Evolutionary conservation across 2,113 vertebrate species (phyloP).

Genomic region (Petaurus breviceps): DNA sequence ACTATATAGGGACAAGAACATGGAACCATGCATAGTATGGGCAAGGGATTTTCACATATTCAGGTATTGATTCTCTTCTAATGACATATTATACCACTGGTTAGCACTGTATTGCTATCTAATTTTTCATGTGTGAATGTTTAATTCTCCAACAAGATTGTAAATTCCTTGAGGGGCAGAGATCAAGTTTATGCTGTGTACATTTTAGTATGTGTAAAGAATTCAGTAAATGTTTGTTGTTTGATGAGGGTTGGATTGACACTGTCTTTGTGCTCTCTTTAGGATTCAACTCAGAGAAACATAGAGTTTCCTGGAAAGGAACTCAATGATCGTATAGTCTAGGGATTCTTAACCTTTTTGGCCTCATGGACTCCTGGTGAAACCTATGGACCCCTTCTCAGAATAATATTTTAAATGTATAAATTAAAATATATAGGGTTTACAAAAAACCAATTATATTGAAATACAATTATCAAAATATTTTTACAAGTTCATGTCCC

Average conservation of each 20-base stretch:
- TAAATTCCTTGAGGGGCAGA: not conserved
- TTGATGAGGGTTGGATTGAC: not conserved
- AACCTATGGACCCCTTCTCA: not conserved
- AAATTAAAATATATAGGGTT: not conserved
- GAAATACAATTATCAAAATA: not conserved
- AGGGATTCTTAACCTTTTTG: not conserved
- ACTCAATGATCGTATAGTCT: not conserved
- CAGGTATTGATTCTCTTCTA: not conserved
- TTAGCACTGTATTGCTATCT: not conserved
- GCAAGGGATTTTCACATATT: not conserved
- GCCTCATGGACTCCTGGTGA: not conserved
- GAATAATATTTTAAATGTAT: not conserved
- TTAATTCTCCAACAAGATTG: not conserved
- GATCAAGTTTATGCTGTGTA: not conserved
- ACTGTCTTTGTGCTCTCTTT: slow-evolving; percentile 10
- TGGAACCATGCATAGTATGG: not conserved
- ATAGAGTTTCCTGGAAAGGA: not conserved
- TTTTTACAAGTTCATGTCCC: not conserved
- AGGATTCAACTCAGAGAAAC: not conserved
- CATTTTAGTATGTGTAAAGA: not conserved
- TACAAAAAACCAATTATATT: not conserved
- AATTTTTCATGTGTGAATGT: not conserved
- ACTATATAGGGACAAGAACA: not conserved
- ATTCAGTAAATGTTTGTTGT: not conserved
- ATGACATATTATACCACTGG: too few species aligned